Evolutionary conservation across 1,140 invertebrate species (phyloP), one percentile per base, ranked within the genome.

Genomic region (Drosophila funebris): DNA sequence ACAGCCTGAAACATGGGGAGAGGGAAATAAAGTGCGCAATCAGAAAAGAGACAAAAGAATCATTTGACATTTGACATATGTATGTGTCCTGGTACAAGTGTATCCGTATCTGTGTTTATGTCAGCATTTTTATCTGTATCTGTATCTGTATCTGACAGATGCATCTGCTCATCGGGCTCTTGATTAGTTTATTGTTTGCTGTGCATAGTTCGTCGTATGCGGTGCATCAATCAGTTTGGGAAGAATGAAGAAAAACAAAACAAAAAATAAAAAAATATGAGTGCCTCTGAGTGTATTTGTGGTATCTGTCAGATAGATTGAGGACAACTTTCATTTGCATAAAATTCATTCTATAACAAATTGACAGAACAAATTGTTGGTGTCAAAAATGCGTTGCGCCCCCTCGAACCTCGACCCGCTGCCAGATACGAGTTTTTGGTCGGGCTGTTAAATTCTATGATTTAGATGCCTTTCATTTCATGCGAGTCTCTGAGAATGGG

Each of bases 111-210:
- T 53, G 43, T 36, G 29, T 16, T 22, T 31, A 6, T 13, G 50
- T 41, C 8, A 52, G 27, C 27, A 60, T 16, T 22, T 31, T 4
- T 13, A 56, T 41, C 8, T 57, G 27, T 29, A 60, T 31, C 66
- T 76, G 24, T 27, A 41, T 61, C 44, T 63, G 53, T 39, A 58
- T 66, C 70, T 63, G 44, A n/a, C 61, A 66, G 52, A 58, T 60
- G 57, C 36, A 39, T 37, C 44, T 53, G 39, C 22, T 31, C 24
- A 66, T 58, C 43, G 31, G 43, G 2, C 66, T 43, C 82, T 88
- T 87, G 82, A 87, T 87, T 87, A 80, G 70, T 88, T 88, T 88
- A 87, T 85, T 85, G 82, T 85, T 84, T 50, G 85, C 78, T 87
- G 74, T 85, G 78, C 50, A 78, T 62, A 33, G 61, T 24, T 37